phyloP scores from a whole-genome alignment of 2,797 vertebrate species.

The Rhodeus uyekii region DNA sequence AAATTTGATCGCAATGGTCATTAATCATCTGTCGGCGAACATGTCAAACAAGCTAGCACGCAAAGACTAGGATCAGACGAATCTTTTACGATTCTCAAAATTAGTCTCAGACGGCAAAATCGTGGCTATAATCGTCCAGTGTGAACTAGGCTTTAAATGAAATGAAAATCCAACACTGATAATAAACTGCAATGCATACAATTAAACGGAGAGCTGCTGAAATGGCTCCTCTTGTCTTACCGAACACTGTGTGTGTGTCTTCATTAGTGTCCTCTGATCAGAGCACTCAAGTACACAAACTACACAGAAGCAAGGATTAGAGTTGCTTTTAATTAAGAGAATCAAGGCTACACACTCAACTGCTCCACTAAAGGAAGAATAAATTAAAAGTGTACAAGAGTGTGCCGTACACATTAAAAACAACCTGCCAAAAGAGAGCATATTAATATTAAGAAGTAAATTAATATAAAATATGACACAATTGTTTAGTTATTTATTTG shows the following conservation, averaged over 20 bases:
- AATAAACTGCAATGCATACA: constrained; percentile 35
- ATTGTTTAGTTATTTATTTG: neutral
- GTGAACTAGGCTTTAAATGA: neutral
- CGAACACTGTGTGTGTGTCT: constrained; percentile 8
- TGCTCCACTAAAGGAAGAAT: neutral
- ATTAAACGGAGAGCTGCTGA: neutral
- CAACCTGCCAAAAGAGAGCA: no score
- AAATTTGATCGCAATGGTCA: neutral
- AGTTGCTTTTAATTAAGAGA: neutral
- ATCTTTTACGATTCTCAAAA: neutral
- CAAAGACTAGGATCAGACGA: neutral
- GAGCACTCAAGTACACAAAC: neutral
- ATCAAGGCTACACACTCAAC: neutral
- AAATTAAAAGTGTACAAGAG: neutral
- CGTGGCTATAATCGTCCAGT: neutral
- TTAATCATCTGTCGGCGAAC: neutral
- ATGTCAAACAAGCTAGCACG: neutral
- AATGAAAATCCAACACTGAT: constrained; percentile 53
- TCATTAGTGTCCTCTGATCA: constrained; percentile 40
- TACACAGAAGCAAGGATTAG: neutral
- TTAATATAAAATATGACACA: neutral
- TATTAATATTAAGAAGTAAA: neutral
- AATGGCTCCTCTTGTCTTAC: constrained; percentile 20
- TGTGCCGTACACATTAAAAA: neutral
- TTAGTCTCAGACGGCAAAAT: neutral